Evolutionary conservation across 2,888 invertebrate genomes (phyloP).

Genomic region (Plebejus anna): DNA sequence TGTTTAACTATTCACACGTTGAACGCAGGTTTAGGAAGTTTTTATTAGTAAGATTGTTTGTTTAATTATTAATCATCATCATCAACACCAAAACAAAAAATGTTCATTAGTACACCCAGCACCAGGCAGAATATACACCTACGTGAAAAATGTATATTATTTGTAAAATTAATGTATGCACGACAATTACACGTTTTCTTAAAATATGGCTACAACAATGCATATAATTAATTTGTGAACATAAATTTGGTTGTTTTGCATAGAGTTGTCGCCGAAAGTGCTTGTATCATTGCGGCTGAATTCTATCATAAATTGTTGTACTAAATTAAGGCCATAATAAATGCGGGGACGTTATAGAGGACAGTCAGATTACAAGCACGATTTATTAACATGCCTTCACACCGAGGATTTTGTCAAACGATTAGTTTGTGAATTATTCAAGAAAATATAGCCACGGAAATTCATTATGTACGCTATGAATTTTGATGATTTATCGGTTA

Average conservation of each 20-base stretch:
- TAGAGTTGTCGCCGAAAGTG: slow-evolving; percentile 37
- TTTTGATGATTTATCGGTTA: slow-evolving; percentile 24
- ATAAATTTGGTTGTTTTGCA: slow-evolving; percentile 38
- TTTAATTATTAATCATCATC: too few relatives aligned
- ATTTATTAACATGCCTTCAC: slow-evolving; percentile 47
- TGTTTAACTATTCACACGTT: too few relatives aligned
- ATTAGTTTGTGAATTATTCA: slow-evolving; percentile 23
- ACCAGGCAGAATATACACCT: not conserved
- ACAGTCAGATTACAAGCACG: slow-evolving; percentile 53
- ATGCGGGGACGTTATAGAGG: slow-evolving; percentile 48
- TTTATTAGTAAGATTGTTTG: too few relatives aligned
- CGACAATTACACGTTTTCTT: not conserved
- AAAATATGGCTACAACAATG: slow-evolving; percentile 14
- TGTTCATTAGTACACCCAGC: too few relatives aligned
- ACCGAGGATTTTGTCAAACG: slow-evolving; percentile 26
- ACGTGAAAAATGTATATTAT: not conserved
- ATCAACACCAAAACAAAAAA: not conserved
- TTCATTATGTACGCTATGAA: slow-evolving; percentile 16
- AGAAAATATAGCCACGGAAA: slow-evolving; percentile 19
- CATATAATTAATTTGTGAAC: slow-evolving; percentile 20
- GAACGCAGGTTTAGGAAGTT: too few relatives aligned
- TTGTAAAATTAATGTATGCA: not conserved
- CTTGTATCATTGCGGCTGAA: slow-evolving; percentile 43
- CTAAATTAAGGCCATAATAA: slow-evolving; percentile 49
- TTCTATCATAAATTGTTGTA: slow-evolving; percentile 47